Conservation (phyloP, 2,113 vertebrate species). For the Gambusia affinis region DNA sequence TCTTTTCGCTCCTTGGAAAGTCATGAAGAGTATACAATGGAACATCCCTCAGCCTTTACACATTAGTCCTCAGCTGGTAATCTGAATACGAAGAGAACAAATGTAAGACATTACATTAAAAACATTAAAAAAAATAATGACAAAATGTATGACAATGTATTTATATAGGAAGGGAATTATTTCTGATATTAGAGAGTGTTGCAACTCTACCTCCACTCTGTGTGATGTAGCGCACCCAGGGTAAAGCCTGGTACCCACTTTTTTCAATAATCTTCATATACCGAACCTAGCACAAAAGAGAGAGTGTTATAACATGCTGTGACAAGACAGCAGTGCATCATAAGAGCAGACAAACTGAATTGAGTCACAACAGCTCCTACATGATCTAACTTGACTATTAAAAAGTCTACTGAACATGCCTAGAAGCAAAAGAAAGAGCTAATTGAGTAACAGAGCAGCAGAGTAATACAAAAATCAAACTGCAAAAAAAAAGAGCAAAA, state of each 20-base stretch:
- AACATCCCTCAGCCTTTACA: slow-evolving; percentile 36
- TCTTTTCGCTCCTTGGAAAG: slow-evolving; percentile 31
- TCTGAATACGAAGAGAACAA: slow-evolving; percentile 61
- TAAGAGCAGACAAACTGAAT: background rate
- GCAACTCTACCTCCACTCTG: slow-evolving; percentile 87
- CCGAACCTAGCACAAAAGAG: slow-evolving; percentile 79
- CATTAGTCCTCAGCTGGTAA: slow-evolving; percentile 82
- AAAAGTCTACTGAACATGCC: background rate
- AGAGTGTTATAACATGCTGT: slow-evolving; percentile 16
- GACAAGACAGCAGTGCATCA: slow-evolving; percentile 5
- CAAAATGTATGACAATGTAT: too few species aligned
- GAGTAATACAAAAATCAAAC: background rate
- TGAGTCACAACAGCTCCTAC: background rate
- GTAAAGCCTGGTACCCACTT: slow-evolving; percentile 87
- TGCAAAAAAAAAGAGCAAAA: background rate
- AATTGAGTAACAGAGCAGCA: slow-evolving; percentile 1
- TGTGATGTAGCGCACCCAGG: slow-evolving; percentile 94
- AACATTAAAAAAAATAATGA: background rate
- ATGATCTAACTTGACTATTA: slow-evolving; percentile 25
- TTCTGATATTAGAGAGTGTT: background rate
- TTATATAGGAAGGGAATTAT: too few species aligned
- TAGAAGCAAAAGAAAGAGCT: background rate
- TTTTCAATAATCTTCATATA: slow-evolving; percentile 98
- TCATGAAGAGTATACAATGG: background rate
- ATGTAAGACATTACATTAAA: background rate